Evolutionary conservation across 2,797 vertebrate genomes (phyloP).

Genomic region (Triplophysa yarkandensis): DNA sequence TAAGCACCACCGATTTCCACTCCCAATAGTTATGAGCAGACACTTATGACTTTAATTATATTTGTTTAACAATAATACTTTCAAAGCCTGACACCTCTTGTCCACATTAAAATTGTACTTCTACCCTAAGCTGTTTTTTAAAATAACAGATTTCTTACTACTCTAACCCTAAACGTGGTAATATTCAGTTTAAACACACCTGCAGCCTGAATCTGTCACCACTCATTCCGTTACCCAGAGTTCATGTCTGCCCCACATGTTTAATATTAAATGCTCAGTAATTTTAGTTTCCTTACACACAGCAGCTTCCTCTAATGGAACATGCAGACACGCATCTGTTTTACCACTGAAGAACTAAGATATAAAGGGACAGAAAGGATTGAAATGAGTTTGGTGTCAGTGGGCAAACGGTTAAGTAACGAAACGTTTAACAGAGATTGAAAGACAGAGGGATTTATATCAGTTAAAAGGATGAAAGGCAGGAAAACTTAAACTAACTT

Average conservation of each 20-base stretch:
- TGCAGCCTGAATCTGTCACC: conserved; percentile 14
- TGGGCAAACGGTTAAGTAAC: conserved; percentile 6
- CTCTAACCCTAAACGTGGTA: background rate
- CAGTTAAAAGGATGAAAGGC: background rate
- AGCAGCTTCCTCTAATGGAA: conserved; percentile 45
- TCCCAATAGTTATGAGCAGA: background rate
- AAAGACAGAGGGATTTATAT: conserved; percentile 10
- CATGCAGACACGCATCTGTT: conserved; percentile 54
- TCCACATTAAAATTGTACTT: background rate
- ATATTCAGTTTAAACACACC: conserved; percentile 6
- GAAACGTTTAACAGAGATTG: conserved; percentile 12
- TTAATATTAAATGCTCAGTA: conserved; percentile 42
- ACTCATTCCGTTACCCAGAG: conserved; percentile 41
- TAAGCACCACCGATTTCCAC: background rate
- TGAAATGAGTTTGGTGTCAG: conserved; percentile 21
- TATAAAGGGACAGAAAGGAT: conserved; percentile 22
- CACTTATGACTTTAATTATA: background rate
- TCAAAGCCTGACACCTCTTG: conserved; percentile 1
- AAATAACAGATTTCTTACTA: background rate
- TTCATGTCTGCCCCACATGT: conserved; percentile 48
- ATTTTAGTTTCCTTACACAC: conserved; percentile 22
- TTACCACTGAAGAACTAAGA: conserved; percentile 37
- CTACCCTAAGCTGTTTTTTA: background rate
- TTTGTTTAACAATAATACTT: background rate
- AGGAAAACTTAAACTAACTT: background rate